Evolutionary conservation across 2,797 vertebrate genomes (phyloP), one percentile per base, ranked within the genome.

Genomic region (Tapirus indicus): DNA sequence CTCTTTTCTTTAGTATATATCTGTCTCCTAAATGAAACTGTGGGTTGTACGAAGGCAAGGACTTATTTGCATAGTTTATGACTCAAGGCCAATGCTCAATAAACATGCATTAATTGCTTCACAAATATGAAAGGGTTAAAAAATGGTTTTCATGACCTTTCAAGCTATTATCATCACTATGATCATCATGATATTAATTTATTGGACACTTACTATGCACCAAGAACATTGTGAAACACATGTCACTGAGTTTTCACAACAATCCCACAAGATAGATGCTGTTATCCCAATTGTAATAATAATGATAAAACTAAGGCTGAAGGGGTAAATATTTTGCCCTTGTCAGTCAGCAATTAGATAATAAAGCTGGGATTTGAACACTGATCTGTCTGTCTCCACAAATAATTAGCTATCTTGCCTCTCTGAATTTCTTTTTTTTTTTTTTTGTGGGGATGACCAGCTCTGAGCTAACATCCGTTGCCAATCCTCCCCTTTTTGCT

Each of bases 61-160:
- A 64, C 29, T 54, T 35, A 62, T 71, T 75, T 78, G 27, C 54
- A 56, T 23, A 29, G 41, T 60, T 93, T 95, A 68, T 68, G 41
- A 82, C 25, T 20, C 58, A 87, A 74, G 32, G n/a, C 4, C 47
- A 64, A 83, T 49, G 44, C 2, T 88, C 77, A 79, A 52, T 78
- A 95, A 88, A 41, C 85, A 62, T 52, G 32, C 91, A 32, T 54
- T 68, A 47, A 95, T 35, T 88, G 58, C 35, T 68, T 84, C 49
- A 93, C 44, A 84, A 56, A 85, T 79, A 95, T 5, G 25, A 69
- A 89, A 95, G 18, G 3, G 41, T 87, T 88, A 71, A 52, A 72
- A 72, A 85, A 64, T 18, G 3, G 27, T 29, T 77, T 83, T 92
- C 16, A 74, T 60, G 62, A n/a, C 6, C 56, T 83, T 86, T 44